Percentiles rank a stretch among this genome's conserved stretches.
Evolutionary conservation across 2,888 invertebrate species (phyloP).

Genomic region (Vesta saturnalis): DNA sequence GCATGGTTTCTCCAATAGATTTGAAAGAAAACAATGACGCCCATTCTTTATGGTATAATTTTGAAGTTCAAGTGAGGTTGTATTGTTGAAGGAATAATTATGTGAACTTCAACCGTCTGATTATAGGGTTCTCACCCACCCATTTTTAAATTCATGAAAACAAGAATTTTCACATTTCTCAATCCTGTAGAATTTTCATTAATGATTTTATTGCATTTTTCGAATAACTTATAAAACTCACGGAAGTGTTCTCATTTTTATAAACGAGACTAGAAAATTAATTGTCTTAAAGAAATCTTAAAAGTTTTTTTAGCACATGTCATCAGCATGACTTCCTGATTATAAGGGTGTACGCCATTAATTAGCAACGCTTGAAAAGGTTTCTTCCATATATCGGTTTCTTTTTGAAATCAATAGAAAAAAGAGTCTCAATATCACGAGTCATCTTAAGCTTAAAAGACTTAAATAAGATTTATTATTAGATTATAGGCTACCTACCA

Average conservation of each 20-base stretch:
- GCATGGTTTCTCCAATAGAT: conserved; percentile 14
- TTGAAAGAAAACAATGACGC: conserved; percentile 23
- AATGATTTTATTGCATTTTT: no score
- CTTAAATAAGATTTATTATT: conserved; percentile 1
- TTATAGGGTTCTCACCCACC: no score
- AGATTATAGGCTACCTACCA: neutral
- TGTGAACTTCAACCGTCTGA: conserved; percentile 20
- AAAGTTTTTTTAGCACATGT: conserved; percentile 17
- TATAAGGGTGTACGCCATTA: neutral
- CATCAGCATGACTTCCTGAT: conserved; percentile 5
- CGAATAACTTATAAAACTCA: no score
- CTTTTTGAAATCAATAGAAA: neutral
- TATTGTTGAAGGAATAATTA: conserved; percentile 27
- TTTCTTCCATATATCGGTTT: neutral
- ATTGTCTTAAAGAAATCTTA: neutral
- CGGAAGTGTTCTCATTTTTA: neutral
- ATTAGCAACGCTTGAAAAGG: conserved; percentile 2
- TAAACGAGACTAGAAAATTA: no score
- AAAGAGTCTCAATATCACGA: neutral
- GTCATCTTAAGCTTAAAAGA: neutral
- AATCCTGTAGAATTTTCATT: no score
- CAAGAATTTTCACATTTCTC: no score
- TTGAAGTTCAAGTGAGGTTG: conserved; percentile 27
- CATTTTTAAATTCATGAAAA: no score
- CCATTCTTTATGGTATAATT: conserved; percentile 22